Evolutionary conservation across 2,888 invertebrate genomes (phyloP), one percentile per base, ranked within the genome.

Genomic region (Gisinianus flammeolus): DNA sequence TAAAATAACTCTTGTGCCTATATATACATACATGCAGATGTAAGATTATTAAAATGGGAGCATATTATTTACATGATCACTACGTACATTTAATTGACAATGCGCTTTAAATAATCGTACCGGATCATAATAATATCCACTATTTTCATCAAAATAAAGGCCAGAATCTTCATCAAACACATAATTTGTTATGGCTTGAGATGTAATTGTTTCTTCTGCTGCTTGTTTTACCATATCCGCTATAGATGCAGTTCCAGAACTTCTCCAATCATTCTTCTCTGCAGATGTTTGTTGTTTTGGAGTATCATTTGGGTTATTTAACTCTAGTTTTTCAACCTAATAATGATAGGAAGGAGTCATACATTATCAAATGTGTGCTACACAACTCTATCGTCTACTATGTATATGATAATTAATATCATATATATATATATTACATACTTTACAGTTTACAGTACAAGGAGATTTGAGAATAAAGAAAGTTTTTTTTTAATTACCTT

Each of bases 41-140:
- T 35, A 12, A 35, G 5, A 35, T 35, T 35, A 35, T n/a, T n/a
- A n/a, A n/a, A n/a, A n/a, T n/a, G n/a, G n/a, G n/a, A n/a, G n/a
- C n/a, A n/a, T n/a, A n/a, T n/a, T n/a, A n/a, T n/a, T n/a, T n/a
- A n/a, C n/a, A n/a, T n/a, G n/a, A n/a, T n/a, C n/a, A n/a, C n/a
- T n/a, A n/a, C n/a, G n/a, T n/a, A n/a, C n/a, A n/a, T n/a, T 35
- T 35, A 35, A 8, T 35, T 5, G 12, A 35, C 12, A 35, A 35
- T 35, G 35, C 12, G 35, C 35, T 12, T 5, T 35, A 16, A 28
- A 64, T 31, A 56, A 24, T 89, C 90, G 89, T 89, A 94, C 95
- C 84, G 94, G 91, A 89, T 95, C 94, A 86, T 95, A 96, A 88
- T 96, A 96, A 88, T 94, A 96, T 80, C 95, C 95, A 83, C 94